A percentile compares a stretch with the other conserved stretches of the same genome.
Conservation (phyloP, 1,140 invertebrate genomes). For the Parapsyche elsis region DNA sequence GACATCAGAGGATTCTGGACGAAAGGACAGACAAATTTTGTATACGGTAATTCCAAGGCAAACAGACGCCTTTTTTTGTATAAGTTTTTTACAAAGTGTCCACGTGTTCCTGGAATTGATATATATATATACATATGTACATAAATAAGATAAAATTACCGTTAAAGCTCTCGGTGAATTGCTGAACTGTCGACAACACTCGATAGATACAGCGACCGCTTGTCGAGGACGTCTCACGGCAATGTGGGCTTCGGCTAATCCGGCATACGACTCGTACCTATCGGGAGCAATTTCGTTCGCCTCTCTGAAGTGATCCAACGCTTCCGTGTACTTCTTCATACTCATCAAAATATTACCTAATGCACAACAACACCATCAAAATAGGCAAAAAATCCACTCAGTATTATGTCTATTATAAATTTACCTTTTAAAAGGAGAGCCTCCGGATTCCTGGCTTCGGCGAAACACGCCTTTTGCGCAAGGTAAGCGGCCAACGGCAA, state of each 20-base stretch:
- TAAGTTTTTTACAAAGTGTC: no score
- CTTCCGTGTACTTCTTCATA: conserved; percentile 78
- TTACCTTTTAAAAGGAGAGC: conserved; percentile 76
- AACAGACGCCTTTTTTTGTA: no score
- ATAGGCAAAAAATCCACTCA: neutral
- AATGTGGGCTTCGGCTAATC: conserved; percentile 78
- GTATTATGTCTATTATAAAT: neutral
- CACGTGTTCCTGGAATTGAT: no score
- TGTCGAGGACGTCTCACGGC: conserved; percentile 75
- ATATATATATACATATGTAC: neutral
- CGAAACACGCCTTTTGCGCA: conserved; percentile 61
- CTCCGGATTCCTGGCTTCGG: conserved; percentile 70
- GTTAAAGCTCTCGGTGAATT: conserved; percentile 77
- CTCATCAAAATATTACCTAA: conserved; percentile 73
- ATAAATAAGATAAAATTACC: conserved; percentile 63
- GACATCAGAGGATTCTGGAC: no score
- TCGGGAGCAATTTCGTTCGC: conserved; percentile 72
- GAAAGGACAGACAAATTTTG: no score
- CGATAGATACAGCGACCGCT: conserved; percentile 75
- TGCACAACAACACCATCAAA: neutral
- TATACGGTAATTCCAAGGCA: no score
- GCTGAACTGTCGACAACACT: conserved; percentile 76
- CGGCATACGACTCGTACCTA: conserved; percentile 76
- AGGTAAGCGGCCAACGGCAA: conserved; percentile 60
- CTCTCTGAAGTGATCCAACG: conserved; percentile 77